Base-by-base conservation (phyloP, 2,113 vertebrate genomes). In the Arvicanthis niloticus region DNA sequence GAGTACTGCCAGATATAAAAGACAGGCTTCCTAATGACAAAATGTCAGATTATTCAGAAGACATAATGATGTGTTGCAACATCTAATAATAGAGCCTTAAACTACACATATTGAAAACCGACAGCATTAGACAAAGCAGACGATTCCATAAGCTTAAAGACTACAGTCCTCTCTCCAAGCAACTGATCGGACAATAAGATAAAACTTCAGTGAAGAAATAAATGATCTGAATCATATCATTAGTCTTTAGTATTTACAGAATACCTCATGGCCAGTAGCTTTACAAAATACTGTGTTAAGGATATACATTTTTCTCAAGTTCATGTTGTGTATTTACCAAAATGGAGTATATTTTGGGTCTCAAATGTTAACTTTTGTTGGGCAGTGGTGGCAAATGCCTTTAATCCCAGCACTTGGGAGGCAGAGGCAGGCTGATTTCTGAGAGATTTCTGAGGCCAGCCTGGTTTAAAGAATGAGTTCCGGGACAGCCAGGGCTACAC, bases 11-110 rank as follows among this genome's bases (percentile, higher is more conserved):
- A 94, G 45, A 96, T 40, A 75, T 73, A 91, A 88, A 93, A 89
- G 31, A 65, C 60, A 97, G 15, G 91, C 65, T 95, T 93, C n/a
- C 84, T 77, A 80, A 81, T 85, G 72, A 94, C 40, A 91, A 93
- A 92, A 37, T 92, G 91, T 95, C 62, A 93, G 96, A 91, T 96
- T 89, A 93, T 75, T 34, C 60, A 65, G 60, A 97, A 97, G 75
- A 96, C 40, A 87, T 90, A 92, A 95, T 94, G 93, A 94, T 42
- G 42, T 53, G 48, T 75, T 94, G 40, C 51, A 68, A 58, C 78
- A 24, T 60, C 40, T 91, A 95, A 82, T 67, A 92, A 96, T 1
- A 97, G 51, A 96, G 42, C 11, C 75, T 96, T 85, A 92, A 89
- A 94, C 42, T 42, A 87, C 37, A 78, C 81, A 94, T 72, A 92